Conservation (phyloP, 2,888 invertebrate genomes). For the Erebia palarica region DNA sequence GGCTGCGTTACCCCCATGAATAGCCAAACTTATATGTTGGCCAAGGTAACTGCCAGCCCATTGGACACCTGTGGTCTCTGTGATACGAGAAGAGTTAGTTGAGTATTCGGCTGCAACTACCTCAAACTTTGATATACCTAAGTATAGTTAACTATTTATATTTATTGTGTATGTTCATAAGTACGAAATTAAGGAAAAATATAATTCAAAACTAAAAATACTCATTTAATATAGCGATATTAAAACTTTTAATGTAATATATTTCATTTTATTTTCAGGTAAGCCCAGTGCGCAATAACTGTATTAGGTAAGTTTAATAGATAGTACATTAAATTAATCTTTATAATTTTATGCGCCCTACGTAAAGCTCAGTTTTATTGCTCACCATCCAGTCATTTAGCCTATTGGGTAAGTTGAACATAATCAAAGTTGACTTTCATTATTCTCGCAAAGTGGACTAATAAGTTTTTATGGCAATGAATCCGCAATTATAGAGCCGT, state of each 20-base stretch:
- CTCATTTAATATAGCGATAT: neutral
- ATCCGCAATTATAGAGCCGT: constrained; percentile 8
- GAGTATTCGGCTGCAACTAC: too few species aligned
- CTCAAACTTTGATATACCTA: too few species aligned
- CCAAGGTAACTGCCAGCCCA: too few species aligned
- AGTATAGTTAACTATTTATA: too few species aligned
- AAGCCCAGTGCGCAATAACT: neutral
- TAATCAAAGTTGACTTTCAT: constrained; percentile 17
- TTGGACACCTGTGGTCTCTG: too few species aligned
- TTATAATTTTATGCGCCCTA: neutral
- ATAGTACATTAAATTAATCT: neutral
- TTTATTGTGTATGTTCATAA: too few species aligned
- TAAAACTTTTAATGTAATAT: neutral
- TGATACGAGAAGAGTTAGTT: too few species aligned
- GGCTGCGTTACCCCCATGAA: too few species aligned
- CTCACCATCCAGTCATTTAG: constrained; percentile 3
- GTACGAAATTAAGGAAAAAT: neutral
- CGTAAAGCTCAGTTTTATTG: neutral
- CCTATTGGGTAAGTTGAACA: constrained; percentile 16
- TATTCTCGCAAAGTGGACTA: constrained; percentile 7
- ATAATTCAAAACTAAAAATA: neutral
- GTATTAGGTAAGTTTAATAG: neutral
- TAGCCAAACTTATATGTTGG: too few species aligned
- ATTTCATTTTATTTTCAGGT: constrained; percentile 4
- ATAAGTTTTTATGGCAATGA: constrained; percentile 13